phyloP scores from a whole-genome alignment of 2,113 vertebrate genomes.

The Xenus cinereus region DNA sequence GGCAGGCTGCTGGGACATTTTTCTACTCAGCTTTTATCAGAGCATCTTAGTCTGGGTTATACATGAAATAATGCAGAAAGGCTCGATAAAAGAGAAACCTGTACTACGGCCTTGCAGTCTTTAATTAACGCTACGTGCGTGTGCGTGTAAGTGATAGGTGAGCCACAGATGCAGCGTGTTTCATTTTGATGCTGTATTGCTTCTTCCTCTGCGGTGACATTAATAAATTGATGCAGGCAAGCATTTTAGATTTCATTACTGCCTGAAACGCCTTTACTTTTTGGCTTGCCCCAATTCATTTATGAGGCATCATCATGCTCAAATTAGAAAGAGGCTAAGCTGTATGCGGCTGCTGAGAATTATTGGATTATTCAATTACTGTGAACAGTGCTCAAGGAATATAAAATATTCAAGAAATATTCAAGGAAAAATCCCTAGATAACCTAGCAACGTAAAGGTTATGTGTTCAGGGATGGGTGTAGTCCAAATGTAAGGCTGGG shows the following conservation, averaged over 20 bases:
- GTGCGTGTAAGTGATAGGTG: not conserved
- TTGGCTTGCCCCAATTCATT: slow-evolving; percentile 22
- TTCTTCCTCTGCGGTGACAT: slow-evolving; percentile 10
- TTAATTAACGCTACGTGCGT: not conserved
- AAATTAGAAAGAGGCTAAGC: slow-evolving; percentile 7
- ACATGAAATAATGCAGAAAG: slow-evolving; percentile 25
- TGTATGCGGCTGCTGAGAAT: slow-evolving; percentile 28
- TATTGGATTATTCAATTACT: slow-evolving; percentile 61
- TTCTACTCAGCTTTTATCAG: slow-evolving; percentile 50
- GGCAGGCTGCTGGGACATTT: slow-evolving; percentile 17
- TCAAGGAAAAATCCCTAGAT: slow-evolving; percentile 8
- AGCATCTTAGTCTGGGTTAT: slow-evolving; percentile 13
- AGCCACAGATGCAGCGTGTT: not conserved
- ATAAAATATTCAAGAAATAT: slow-evolving; percentile 40
- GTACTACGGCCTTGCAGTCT: not conserved
- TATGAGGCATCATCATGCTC: slow-evolving; percentile 12
- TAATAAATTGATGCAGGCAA: slow-evolving; percentile 8
- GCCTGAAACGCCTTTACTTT: slow-evolving; percentile 40
- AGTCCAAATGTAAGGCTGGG: not conserved
- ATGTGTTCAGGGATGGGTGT: not conserved
- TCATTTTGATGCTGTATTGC: not conserved
- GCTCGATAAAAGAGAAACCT: not conserved
- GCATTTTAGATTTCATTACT: slow-evolving; percentile 10
- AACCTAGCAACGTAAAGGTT: not conserved
- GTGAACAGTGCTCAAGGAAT: not conserved